These are phyloP conservation scores for Perca fluviatilis DNA, from an alignment of 2,113 vertebrate genomes.

Conservation along the genomic window DNA sequence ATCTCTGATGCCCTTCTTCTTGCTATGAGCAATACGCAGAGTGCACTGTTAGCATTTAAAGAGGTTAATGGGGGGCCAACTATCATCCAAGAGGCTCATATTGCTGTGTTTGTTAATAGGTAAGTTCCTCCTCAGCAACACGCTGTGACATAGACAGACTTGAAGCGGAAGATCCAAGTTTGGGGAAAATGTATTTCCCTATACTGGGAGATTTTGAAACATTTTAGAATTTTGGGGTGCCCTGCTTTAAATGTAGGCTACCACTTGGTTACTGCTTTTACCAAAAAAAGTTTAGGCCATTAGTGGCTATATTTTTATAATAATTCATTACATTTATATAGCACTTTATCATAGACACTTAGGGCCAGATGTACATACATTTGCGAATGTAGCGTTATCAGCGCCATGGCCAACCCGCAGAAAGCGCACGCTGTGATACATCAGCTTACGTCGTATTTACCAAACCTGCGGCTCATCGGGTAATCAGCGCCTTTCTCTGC, in stretches of 20 bases:
- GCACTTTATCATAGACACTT: too few species aligned
- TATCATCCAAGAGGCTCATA: slow-evolving; percentile 74
- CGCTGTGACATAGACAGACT: background rate
- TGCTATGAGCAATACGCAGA: slow-evolving; percentile 83
- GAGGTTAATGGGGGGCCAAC: slow-evolving; percentile 73
- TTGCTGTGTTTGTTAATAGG: slow-evolving; percentile 88
- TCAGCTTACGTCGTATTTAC: too few species aligned
- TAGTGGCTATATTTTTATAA: too few species aligned
- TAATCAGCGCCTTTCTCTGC: too few species aligned
- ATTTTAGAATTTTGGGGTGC: background rate
- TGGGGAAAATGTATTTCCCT: background rate
- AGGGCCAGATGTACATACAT: too few species aligned
- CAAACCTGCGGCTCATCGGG: too few species aligned
- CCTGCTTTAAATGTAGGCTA: background rate
- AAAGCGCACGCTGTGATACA: too few species aligned
- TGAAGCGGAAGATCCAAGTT: background rate
- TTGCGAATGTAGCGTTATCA: too few species aligned
- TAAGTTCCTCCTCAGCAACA: slow-evolving; percentile 58
- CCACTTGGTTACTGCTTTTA: too few species aligned
- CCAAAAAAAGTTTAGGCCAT: too few species aligned
- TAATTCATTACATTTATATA: too few species aligned
- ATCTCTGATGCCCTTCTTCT: slow-evolving; percentile 75
- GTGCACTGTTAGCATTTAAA: slow-evolving; percentile 82
- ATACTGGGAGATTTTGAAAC: background rate
- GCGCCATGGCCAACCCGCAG: too few species aligned